Conservation (phyloP, 2,888 invertebrate species). For the Yponomeuta cagnagella region DNA sequence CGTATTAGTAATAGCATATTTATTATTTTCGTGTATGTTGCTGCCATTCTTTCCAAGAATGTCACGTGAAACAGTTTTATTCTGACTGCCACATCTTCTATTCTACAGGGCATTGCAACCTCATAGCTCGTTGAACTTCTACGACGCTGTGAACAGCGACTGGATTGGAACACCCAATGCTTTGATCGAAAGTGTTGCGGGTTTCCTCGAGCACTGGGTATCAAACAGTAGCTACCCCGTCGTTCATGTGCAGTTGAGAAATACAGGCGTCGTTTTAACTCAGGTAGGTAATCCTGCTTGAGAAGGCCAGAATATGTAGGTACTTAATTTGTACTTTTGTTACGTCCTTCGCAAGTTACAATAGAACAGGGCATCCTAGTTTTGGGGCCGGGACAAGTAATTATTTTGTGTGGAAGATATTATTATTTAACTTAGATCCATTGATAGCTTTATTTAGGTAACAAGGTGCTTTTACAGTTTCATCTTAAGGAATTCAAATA, state of each 20-base stretch:
- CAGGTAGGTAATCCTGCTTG: constrained; percentile 36
- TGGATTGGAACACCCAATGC: constrained; percentile 22
- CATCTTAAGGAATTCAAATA: too few species aligned
- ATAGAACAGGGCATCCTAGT: too few species aligned
- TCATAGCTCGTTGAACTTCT: constrained; percentile 37
- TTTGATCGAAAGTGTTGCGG: constrained; percentile 33
- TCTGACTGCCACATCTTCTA: not conserved
- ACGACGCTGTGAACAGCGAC: constrained; percentile 42
- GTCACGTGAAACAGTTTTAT: not conserved
- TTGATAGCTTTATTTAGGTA: too few species aligned
- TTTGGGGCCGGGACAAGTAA: too few species aligned
- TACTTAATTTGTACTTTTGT: not conserved
- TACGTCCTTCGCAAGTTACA: too few species aligned
- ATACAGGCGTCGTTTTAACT: constrained; percentile 42
- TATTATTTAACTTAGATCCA: too few species aligned
- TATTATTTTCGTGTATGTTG: too few species aligned
- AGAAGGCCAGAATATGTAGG: not conserved
- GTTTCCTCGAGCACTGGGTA: constrained; percentile 45
- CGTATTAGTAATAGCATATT: too few species aligned
- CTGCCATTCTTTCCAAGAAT: too few species aligned
- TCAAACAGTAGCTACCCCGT: constrained; percentile 46
- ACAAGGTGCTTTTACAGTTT: too few species aligned
- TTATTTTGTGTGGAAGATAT: too few species aligned
- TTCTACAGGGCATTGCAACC: constrained; percentile 38
- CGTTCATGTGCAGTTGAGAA: constrained; percentile 37